Evolutionary conservation across 1,140 invertebrate genomes (phyloP).

Genomic region (Diorhabda sublineata): DNA sequence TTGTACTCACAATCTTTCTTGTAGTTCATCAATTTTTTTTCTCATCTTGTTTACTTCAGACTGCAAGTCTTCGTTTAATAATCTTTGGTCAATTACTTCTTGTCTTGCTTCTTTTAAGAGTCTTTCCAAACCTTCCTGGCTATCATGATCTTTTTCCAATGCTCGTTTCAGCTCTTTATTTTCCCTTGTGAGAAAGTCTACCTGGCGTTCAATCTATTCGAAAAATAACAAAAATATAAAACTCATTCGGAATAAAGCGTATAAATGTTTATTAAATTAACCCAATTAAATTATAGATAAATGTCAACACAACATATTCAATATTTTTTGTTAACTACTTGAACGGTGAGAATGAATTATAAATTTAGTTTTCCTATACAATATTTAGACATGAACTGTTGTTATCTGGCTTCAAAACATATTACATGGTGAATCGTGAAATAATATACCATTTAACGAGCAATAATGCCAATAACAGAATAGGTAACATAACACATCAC

Average conservation of each 20-base stretch:
- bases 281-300: not conserved
- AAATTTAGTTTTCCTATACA: too few species aligned
- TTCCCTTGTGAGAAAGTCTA: constrained; percentile 46
- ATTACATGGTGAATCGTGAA: too few species aligned
- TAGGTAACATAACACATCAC: too few species aligned
- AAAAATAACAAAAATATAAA: not conserved
- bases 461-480: too few species aligned
- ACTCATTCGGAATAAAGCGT: not conserved
- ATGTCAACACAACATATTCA: too few species aligned
- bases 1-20: constrained; percentile 52
- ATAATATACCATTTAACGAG: too few species aligned
- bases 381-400: too few species aligned
- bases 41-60: constrained; percentile 50
- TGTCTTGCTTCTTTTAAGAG: constrained; percentile 51
- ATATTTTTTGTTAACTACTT: too few species aligned
- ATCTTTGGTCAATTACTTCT: constrained; percentile 51
- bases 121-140: constrained; percentile 50
- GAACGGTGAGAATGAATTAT: too few species aligned
- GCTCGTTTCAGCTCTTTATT: constrained; percentile 48
- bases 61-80: constrained; percentile 52
- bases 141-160: constrained; percentile 48
- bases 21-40: constrained; percentile 48
- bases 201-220: constrained; percentile 22
- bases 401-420: too few species aligned
- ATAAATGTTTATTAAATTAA: not conserved